Evolutionary conservation across 2,113 vertebrate species (phyloP).

Genomic region (Sminthopsis crassicaudata): DNA sequence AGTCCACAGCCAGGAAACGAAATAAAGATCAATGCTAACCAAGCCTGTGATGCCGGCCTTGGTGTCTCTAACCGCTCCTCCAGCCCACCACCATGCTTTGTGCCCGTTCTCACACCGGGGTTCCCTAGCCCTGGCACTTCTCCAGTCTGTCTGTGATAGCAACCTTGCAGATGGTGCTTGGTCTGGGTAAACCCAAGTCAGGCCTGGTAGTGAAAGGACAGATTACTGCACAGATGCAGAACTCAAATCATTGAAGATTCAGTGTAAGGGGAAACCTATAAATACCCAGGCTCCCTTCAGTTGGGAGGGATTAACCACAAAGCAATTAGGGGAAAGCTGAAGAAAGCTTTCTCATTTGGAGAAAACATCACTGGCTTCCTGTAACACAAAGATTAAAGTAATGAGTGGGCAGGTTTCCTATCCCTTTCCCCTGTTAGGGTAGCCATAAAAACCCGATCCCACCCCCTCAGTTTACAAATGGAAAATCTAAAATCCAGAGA

Average conservation of each 20-base stretch:
- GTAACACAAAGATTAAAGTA: background rate
- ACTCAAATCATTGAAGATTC: background rate
- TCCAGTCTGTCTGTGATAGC: background rate
- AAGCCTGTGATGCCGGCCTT: background rate
- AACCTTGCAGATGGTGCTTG: background rate
- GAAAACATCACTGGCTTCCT: background rate
- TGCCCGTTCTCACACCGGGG: background rate
- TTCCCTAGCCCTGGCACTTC: background rate
- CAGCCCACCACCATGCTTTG: background rate
- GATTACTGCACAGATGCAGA: background rate
- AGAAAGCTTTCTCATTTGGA: slow-evolving; percentile 2
- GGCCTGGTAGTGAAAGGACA: background rate
- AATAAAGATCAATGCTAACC: background rate
- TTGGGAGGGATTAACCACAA: slow-evolving; percentile 1
- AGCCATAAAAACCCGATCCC: background rate
- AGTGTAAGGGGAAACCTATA: slow-evolving; percentile 2
- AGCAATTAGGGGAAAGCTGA: background rate
- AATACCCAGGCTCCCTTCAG: background rate
- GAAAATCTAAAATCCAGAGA: background rate
- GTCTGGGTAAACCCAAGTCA: slow-evolving; percentile 1
- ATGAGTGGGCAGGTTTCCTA: background rate
- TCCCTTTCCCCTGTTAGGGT: background rate
- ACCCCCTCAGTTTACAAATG: fast-evolving
- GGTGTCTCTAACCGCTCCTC: background rate
- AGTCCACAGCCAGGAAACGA: background rate